Base-by-base conservation (phyloP, 2,888 invertebrate species). In the Melipona beecheii region DNA sequence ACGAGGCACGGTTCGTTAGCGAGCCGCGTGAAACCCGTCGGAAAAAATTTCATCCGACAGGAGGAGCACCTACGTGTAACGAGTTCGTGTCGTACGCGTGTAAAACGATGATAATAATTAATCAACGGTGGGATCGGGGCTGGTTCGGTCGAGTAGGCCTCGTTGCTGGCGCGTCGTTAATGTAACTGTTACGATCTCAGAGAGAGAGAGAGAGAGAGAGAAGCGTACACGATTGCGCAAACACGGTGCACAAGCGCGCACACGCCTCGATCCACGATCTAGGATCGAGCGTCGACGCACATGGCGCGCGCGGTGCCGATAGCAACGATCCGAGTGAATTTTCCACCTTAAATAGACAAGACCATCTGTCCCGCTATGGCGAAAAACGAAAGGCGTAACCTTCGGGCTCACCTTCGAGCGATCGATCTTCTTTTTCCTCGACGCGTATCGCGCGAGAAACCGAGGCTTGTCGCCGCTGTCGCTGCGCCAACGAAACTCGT, bases 341-440 rank as follows among this genome's bases (percentile, higher is more conserved):
- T 92, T 92, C 91, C 91, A 74, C 92, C 92, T 82, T 92, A 92
- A 89, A 92, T 91, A 92, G 92, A 71, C 86, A 87, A 87, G 84
- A 89, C 90, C 87, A 90, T 90, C 86, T 86, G 89, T 92, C 92
- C 86, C 74, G 72, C 75, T 90, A 90, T 86, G 89, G 90, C 78
- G 90, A 90, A 88, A 89, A 89, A 89, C 83, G 89, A 89, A 90
- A 90, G 90, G 90, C 85, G 87, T 87, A 89, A 90, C 90, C 90
- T 90, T 90, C 90, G 90, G 71, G 80, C 74, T 87, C 87, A 88
- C 88, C 88, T 88, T 88, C 86, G 85, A 82, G 84, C 86, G 70
- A 86, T 86, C 81, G 86, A 88, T 89, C 89, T 86, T 88, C 85
- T 89, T 89, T 88, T 90, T 85, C 82, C 81, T 78, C 69, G 36